These are phyloP conservation scores for Oryzias sinensis DNA, from an alignment of 2,797 vertebrate genomes.

Conservation along the genomic window DNA sequence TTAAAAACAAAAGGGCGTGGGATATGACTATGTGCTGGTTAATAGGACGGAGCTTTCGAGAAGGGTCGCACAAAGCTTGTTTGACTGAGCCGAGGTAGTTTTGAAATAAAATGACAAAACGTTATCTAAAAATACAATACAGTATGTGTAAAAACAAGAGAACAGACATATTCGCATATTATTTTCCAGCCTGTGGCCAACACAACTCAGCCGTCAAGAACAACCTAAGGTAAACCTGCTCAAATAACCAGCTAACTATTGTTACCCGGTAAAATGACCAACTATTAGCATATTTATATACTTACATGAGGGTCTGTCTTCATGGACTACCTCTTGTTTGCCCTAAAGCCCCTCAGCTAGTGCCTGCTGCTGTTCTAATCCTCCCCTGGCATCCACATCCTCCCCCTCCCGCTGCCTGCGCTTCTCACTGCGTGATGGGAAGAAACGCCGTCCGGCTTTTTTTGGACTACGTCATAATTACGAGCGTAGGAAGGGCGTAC, in stretches of 20 bases:
- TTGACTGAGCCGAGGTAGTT: not conserved
- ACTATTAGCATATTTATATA: not conserved
- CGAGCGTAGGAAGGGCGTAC: too few relatives aligned
- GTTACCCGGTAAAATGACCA: not conserved
- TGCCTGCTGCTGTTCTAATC: not conserved
- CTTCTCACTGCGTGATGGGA: not conserved
- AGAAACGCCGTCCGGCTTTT: too few relatives aligned
- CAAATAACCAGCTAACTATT: not conserved
- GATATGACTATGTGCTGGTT: slow-evolving; percentile 51
- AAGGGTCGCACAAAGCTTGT: not conserved
- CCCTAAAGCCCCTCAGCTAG: not conserved
- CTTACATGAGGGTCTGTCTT: slow-evolving; percentile 34
- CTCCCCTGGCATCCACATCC: slow-evolving; percentile 32
- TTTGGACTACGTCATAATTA: too few relatives aligned
- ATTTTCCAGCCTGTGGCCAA: not conserved
- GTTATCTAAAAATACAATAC: too few relatives aligned
- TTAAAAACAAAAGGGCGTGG: slow-evolving; percentile 11
- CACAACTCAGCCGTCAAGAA: slow-evolving; percentile 16
- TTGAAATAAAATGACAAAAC: too few relatives aligned
- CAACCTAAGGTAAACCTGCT: not conserved
- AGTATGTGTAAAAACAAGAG: too few relatives aligned
- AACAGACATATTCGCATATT: not conserved
- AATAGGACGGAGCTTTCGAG: slow-evolving; percentile 12
- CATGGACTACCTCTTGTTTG: not conserved
- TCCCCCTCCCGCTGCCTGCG: slow-evolving; percentile 16